Conservation (phyloP, 92 coral and sea anemone genomes). For the Umimayanthus chanpuru region DNA sequence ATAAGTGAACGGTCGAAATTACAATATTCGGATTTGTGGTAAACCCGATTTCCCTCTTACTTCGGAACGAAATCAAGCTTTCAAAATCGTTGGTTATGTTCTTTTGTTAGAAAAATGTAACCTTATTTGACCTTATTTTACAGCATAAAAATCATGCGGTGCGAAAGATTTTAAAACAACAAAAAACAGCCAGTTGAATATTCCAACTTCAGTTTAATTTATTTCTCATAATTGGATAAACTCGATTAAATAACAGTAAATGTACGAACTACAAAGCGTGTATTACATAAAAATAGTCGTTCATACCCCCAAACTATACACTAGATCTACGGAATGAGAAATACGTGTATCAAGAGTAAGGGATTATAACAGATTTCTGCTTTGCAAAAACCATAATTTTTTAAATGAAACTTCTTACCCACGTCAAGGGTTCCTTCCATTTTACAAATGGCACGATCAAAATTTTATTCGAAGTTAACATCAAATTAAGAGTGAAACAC, state of each 20-base stretch:
- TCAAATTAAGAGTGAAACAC: neutral
- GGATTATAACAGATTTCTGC: constrained; percentile 11
- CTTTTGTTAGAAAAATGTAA: too few species aligned
- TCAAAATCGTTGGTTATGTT: too few species aligned
- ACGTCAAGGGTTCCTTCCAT: neutral
- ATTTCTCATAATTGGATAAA: constrained; percentile 11
- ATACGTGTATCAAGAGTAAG: neutral
- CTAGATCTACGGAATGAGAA: neutral
- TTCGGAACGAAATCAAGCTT: too few species aligned
- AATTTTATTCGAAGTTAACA: neutral
- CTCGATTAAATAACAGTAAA: constrained; percentile 32
- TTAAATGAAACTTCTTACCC: neutral
- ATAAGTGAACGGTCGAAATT: too few species aligned
- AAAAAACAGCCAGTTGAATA: too few species aligned
- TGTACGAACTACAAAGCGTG: neutral
- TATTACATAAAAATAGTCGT: neutral
- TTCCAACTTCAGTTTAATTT: neutral
- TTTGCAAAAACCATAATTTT: constrained; percentile 11
- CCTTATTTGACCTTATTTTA: too few species aligned
- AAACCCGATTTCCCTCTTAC: too few species aligned
- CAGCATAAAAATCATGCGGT: too few species aligned
- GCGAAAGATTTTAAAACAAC: too few species aligned
- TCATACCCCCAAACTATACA: neutral
- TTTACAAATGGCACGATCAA: constrained; percentile 20
- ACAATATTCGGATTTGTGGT: too few species aligned